Evolutionary conservation across 2,888 invertebrate species (phyloP).

Genomic region (Heliconius sara): DNA sequence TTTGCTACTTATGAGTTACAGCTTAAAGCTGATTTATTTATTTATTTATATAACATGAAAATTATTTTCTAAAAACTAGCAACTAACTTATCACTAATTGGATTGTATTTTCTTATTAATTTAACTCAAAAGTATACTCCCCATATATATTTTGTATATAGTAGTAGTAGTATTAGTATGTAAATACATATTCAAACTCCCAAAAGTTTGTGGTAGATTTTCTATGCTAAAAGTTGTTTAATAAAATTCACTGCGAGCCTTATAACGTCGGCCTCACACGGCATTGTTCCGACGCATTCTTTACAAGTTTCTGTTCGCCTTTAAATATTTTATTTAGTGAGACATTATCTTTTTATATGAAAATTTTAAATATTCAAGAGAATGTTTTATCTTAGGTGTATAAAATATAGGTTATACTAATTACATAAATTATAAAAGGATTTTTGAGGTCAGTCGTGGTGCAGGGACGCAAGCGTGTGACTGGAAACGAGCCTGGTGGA

Average conservation of each 20-base stretch:
- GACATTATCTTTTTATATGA: constrained; percentile 27
- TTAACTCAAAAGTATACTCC: background rate
- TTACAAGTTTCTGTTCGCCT: constrained; percentile 32
- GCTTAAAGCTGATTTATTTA: no score
- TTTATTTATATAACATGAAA: background rate
- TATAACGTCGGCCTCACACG: constrained; percentile 30
- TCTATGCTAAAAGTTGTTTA: constrained; percentile 28
- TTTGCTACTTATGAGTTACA: no score
- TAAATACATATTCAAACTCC: background rate
- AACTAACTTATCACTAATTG: background rate
- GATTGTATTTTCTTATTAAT: background rate
- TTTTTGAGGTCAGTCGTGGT: no score
- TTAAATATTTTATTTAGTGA: constrained; percentile 42
- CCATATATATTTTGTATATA: background rate
- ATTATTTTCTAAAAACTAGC: background rate
- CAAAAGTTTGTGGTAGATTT: constrained; percentile 19
- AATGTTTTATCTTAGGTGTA: background rate
- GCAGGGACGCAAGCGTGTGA: no score
- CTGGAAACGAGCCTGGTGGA: constrained; percentile 9
- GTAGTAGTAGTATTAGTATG: no score
- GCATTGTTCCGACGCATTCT: constrained; percentile 38
- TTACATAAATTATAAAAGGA: no score
- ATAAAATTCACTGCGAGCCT: constrained; percentile 31
- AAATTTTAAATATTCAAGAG: constrained; percentile 13
- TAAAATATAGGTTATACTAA: background rate